Evolutionary conservation across 2,888 invertebrate genomes (phyloP).

Genomic region (Rhodophaea formosa): DNA sequence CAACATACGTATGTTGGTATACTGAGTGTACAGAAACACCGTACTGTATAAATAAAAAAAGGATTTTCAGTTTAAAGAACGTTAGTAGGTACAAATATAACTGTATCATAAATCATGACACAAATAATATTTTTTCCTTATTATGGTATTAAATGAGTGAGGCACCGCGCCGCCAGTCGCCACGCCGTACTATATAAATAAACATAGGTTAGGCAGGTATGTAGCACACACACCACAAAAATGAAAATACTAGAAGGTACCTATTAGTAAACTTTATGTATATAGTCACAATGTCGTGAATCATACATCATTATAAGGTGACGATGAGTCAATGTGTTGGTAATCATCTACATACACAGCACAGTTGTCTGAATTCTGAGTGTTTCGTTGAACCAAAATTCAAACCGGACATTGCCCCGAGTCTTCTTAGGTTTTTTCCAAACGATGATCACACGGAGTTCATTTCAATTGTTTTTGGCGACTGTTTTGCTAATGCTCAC

Average conservation of each 20-base stretch:
- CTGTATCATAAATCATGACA: too few species aligned
- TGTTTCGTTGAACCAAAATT: conserved; percentile 64
- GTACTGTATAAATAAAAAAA: too few species aligned
- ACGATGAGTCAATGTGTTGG: conserved; percentile 36
- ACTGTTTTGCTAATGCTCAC: conserved; percentile 24
- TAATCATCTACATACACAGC: conserved; percentile 34
- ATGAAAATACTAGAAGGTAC: neutral
- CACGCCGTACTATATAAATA: neutral
- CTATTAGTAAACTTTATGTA: conserved; percentile 19
- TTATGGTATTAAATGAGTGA: neutral
- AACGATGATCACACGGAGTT: conserved; percentile 44
- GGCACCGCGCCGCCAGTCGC: neutral
- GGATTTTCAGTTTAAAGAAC: too few species aligned
- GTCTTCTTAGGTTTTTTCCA: conserved; percentile 55
- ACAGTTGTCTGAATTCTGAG: conserved; percentile 43
- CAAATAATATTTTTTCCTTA: too few species aligned
- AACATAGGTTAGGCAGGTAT: neutral
- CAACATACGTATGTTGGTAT: too few species aligned
- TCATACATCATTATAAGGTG: conserved; percentile 18
- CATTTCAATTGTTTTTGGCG: conserved; percentile 32
- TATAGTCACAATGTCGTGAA: conserved; percentile 22
- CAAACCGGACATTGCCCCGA: conserved; percentile 75
- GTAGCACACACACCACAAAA: neutral
- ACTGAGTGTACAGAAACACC: too few species aligned
- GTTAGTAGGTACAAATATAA: too few species aligned